Evolutionary conservation across 1,140 invertebrate genomes (phyloP).

Genomic region (Drosophila hydei): DNA sequence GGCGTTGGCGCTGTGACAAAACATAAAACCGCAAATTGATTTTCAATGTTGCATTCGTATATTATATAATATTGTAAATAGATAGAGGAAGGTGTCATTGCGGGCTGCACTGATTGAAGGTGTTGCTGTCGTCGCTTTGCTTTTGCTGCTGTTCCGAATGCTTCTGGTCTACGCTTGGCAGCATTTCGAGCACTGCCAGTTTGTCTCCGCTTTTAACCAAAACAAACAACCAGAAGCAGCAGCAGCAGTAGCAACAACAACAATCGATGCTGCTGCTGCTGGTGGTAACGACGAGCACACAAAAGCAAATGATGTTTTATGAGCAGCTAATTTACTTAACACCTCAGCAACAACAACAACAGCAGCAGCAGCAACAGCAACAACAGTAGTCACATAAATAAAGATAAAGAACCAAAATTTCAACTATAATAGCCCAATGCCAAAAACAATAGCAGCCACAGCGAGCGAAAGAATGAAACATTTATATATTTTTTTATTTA

Average conservation of each 20-base stretch:
- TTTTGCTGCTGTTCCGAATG: slow-evolving; percentile 3
- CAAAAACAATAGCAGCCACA: slow-evolving; percentile 49
- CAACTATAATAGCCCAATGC: slow-evolving; percentile 57
- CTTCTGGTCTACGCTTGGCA: slow-evolving; percentile 40
- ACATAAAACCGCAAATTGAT: slow-evolving; percentile 69
- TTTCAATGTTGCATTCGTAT: slow-evolving; percentile 65
- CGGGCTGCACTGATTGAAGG: slow-evolving; percentile 38
- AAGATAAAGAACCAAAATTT: slow-evolving; percentile 52
- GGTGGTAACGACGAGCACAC: slow-evolving; percentile 56
- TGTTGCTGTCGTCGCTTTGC: slow-evolving; percentile 29
- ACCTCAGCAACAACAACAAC: slow-evolving; percentile 62
- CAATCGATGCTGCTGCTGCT: slow-evolving; percentile 34
- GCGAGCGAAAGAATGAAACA: slow-evolving; percentile 32
- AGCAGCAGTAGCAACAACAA: slow-evolving; percentile 31
- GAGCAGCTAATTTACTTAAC: slow-evolving; percentile 82
- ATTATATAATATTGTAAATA: slow-evolving; percentile 59
- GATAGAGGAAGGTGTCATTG: slow-evolving; percentile 7
- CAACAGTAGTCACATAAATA: slow-evolving; percentile 22
- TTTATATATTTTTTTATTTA: slow-evolving; percentile 71
- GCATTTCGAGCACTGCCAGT: slow-evolving; percentile 61
- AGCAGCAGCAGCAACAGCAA: slow-evolving; percentile 27
- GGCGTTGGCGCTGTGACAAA: slow-evolving; percentile 66
- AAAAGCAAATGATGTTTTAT: slow-evolving; percentile 80
- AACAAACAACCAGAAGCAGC: slow-evolving; percentile 57
- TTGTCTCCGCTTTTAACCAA: slow-evolving; percentile 77